These are phyloP conservation scores for Melanostigma gelatinosum DNA, from an alignment of 2,113 vertebrate species.

Conservation along the genomic window DNA sequence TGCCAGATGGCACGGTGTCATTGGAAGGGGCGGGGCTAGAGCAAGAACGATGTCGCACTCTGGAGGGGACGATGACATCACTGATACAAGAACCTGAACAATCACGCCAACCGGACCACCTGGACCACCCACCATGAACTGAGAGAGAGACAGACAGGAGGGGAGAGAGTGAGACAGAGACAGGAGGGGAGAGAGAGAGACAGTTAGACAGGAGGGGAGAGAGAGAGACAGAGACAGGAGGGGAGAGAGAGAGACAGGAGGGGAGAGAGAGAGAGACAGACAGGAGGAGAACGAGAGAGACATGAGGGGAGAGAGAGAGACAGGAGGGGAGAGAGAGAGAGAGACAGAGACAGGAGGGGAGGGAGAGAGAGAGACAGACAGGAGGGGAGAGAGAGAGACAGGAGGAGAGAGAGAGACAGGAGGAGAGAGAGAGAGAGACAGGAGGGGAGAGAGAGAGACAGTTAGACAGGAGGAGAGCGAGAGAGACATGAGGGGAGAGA, in stretches of 20 bases:
- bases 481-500: too few species aligned
- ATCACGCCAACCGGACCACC: slow-evolving; percentile 51
- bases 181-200: background rate
- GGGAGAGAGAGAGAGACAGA: background rate
- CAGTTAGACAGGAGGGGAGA: background rate
- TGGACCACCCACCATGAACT: slow-evolving; percentile 73
- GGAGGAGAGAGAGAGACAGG: too few species aligned
- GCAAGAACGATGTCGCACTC: slow-evolving; percentile 33
- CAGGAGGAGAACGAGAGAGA: background rate
- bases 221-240: background rate
- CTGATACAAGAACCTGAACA: slow-evolving; percentile 57
- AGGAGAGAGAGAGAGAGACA: too few species aligned
- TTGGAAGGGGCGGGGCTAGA: slow-evolving; percentile 63
- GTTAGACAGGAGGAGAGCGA: too few species aligned
- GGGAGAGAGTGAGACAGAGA: too few species aligned
- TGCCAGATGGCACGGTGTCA: slow-evolving; percentile 32
- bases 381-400: too few species aligned
- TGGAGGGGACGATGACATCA: background rate
- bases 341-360: too few species aligned
- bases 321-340: background rate
- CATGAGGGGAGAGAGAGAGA: background rate
- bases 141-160: slow-evolving; percentile 7
- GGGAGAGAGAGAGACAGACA: too few species aligned
- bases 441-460: too few species aligned
- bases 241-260: background rate